Evolutionary conservation across 2,797 vertebrate species (phyloP).

Genomic region (Euthynnus affinis): DNA sequence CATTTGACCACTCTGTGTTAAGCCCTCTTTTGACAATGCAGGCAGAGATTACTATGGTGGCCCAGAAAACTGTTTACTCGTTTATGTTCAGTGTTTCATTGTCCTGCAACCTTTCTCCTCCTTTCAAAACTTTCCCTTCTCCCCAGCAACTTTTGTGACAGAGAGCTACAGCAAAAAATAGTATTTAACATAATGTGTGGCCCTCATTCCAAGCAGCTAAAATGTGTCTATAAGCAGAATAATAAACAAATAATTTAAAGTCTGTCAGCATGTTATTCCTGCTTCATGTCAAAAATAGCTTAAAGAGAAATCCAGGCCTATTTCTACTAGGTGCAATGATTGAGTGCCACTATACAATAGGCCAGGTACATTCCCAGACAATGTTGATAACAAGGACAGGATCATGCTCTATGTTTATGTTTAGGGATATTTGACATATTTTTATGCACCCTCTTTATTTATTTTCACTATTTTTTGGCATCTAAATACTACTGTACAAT

Average conservation of each 20-base stretch:
- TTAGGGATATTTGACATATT: not conserved
- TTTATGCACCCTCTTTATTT: too few species aligned
- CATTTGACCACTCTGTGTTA: constrained; percentile 3
- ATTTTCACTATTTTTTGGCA: too few species aligned
- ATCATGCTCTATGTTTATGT: not conserved
- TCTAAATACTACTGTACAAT: too few species aligned
- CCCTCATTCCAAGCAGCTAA: not conserved
- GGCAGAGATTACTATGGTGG: constrained; percentile 11
- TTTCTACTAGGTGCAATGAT: not conserved
- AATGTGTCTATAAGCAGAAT: not conserved
- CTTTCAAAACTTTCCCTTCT: not conserved
- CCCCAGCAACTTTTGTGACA: constrained; percentile 28
- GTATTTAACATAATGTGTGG: not conserved
- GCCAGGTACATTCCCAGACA: not conserved
- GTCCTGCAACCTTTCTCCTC: too few species aligned
- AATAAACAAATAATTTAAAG: not conserved
- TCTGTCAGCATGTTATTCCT: not conserved
- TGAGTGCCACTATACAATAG: not conserved
- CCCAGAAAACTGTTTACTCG: constrained; percentile 4
- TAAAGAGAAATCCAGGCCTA: not conserved
- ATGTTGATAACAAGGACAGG: not conserved
- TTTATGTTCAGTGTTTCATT: too few species aligned
- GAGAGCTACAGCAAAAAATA: not conserved
- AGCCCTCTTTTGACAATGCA: not conserved
- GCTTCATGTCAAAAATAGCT: constrained; percentile 1